A percentile compares a stretch with the other conserved stretches of the same genome.
phyloP scores from a whole-genome alignment of 2,888 invertebrate genomes.

The Erynnis tages region DNA sequence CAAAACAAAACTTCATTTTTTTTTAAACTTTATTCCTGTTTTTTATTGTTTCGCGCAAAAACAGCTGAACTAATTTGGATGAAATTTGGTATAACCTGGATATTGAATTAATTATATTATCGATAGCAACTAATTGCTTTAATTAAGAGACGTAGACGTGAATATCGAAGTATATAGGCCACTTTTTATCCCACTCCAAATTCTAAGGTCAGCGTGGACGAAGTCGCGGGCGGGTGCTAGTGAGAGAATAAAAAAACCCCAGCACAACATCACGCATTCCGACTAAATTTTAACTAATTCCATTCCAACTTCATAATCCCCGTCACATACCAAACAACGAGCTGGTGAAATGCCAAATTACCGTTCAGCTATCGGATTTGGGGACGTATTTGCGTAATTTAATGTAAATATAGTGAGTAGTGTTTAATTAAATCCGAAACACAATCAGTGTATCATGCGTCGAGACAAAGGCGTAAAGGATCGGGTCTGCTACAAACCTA shows the following conservation, averaged over 20 bases:
- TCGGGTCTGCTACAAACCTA: slow-evolving; percentile 12
- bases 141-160: slow-evolving; percentile 27
- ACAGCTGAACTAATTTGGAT: no score
- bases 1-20: no score
- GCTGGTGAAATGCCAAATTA: slow-evolving; percentile 6
- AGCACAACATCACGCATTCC: no score
- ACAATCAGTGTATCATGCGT: slow-evolving; percentile 18
- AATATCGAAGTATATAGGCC: slow-evolving; percentile 21
- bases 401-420: slow-evolving; percentile 20
- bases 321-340: slow-evolving; percentile 1
- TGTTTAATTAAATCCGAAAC: slow-evolving; percentile 24
- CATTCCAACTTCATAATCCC: no score
- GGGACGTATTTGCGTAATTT: slow-evolving; percentile 18
- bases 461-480: slow-evolving; percentile 22
- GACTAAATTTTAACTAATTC: no score
- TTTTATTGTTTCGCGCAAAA: no score
- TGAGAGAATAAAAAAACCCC: no score
- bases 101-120: slow-evolving; percentile 27
- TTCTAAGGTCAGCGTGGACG: no score
- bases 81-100: no score
- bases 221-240: no score
- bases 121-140: slow-evolving; percentile 23
- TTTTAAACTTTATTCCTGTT: no score
- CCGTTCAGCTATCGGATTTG: slow-evolving; percentile 11
- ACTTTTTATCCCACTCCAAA: no score